Conservation (phyloP, 2,888 invertebrate species). For the Amphipoea oculea region DNA sequence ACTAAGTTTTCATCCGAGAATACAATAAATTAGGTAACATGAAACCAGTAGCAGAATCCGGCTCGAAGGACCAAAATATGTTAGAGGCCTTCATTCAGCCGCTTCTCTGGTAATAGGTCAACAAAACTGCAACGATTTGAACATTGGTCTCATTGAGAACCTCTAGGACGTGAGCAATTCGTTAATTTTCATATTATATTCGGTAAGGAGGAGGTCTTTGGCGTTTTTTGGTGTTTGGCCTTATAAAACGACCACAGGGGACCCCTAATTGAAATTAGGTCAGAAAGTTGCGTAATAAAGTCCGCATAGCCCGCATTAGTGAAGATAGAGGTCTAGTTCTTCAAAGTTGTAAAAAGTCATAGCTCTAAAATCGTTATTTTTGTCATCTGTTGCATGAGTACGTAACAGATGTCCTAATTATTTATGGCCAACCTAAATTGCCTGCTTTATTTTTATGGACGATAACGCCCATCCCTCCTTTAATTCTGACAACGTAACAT, state of each 20-base stretch:
- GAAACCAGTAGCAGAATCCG: background rate
- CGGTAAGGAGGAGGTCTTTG: background rate
- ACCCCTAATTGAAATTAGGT: background rate
- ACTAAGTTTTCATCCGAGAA: background rate
- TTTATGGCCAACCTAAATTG: background rate
- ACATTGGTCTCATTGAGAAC: background rate
- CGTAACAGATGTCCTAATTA: background rate
- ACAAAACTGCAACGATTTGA: background rate
- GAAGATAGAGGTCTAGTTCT: background rate
- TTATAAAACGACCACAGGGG: background rate
- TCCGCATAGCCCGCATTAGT: background rate
- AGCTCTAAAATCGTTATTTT: background rate
- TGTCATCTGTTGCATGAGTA: background rate
- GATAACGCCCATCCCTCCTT: background rate
- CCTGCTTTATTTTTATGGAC: background rate
- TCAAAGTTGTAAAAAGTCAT: background rate
- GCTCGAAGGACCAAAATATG: background rate
- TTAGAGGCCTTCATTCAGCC: background rate
- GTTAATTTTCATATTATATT: background rate
- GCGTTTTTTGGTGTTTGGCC: no score
- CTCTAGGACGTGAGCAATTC: background rate
- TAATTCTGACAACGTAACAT: conserved; percentile 9
- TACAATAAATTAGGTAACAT: background rate
- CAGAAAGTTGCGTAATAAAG: background rate
- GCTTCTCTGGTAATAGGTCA: background rate